Conservation (phyloP, 2,113 vertebrate species). For the Corynorhinus townsendii region DNA sequence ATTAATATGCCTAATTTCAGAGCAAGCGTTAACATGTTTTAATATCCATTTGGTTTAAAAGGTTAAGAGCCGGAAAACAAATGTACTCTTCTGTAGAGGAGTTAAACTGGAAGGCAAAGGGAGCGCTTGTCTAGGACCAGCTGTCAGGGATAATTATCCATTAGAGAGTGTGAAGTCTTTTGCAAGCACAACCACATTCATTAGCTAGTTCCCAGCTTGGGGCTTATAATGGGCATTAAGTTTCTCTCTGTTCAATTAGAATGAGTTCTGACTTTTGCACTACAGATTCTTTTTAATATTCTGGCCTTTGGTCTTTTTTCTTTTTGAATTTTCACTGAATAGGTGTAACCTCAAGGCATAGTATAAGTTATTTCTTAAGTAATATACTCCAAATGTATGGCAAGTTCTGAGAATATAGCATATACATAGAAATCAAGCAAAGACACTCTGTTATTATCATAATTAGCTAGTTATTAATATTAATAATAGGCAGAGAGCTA, state of each 20-base stretch:
- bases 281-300: constrained; percentile 17
- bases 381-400: not conserved
- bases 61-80: constrained; percentile 48
- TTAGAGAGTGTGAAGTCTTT: constrained; percentile 49
- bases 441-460: not conserved
- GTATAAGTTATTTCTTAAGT: constrained; percentile 32
- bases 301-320: constrained; percentile 19
- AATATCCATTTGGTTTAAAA: constrained; percentile 50
- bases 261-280: constrained; percentile 36
- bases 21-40: constrained; percentile 41
- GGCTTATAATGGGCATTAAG: constrained; percentile 31
- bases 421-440: constrained; percentile 14
- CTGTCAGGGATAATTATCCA: constrained; percentile 55
- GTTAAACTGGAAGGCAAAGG: constrained; percentile 52
- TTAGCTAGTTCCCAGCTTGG: constrained; percentile 50
- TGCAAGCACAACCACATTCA: constrained; percentile 36
- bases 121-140: not conserved
- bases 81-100: constrained; percentile 47
- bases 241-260: constrained; percentile 47
- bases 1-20: constrained; percentile 37
- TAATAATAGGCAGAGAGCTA: not conserved
- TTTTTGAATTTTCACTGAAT: constrained; percentile 36
- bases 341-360: not conserved
- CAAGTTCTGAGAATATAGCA: constrained; percentile 14
- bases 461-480: not conserved